A percentile compares a stretch with the other conserved stretches of the same genome.
Conservation (phyloP, 2,888 invertebrate species). For the Iphiclides podalirius region DNA sequence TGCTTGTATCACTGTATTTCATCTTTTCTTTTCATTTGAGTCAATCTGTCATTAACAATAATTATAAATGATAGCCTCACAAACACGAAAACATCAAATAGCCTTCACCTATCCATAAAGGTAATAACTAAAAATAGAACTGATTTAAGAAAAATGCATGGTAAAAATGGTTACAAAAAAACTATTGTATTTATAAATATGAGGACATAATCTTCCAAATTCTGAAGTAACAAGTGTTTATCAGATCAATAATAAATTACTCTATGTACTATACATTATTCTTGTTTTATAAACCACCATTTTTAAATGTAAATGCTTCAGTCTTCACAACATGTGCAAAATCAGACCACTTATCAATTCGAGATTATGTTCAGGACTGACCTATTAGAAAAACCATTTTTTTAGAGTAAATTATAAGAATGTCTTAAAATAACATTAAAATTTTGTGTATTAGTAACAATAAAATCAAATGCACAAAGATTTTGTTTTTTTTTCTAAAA, state of each 20-base stretch:
- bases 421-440: neutral
- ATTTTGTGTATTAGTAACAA: conserved; percentile 6
- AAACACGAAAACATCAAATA: conserved; percentile 8
- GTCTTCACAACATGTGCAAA: conserved; percentile 47
- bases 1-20: conserved; percentile 24
- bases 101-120: neutral
- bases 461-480: conserved; percentile 15
- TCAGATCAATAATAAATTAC: conserved; percentile 39
- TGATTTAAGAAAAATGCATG: neutral
- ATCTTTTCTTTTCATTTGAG: conserved; percentile 2
- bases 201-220: conserved; percentile 32
- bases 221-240: conserved; percentile 31
- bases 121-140: conserved; percentile 2
- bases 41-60: neutral
- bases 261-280: conserved; percentile 33
- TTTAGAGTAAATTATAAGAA: neutral
- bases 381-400: conserved; percentile 4
- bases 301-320: conserved; percentile 60
- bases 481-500: no score
- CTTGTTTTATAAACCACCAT: conserved; percentile 36
- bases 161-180: conserved; percentile 19
- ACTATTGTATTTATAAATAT: conserved; percentile 30
- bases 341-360: conserved; percentile 28
- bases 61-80: conserved; percentile 17
- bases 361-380: conserved; percentile 23